Percentiles rank a stretch among this genome's conserved stretches.
Evolutionary conservation across 1,140 invertebrate species (phyloP).

Genomic region (Gryon sp.): DNA sequence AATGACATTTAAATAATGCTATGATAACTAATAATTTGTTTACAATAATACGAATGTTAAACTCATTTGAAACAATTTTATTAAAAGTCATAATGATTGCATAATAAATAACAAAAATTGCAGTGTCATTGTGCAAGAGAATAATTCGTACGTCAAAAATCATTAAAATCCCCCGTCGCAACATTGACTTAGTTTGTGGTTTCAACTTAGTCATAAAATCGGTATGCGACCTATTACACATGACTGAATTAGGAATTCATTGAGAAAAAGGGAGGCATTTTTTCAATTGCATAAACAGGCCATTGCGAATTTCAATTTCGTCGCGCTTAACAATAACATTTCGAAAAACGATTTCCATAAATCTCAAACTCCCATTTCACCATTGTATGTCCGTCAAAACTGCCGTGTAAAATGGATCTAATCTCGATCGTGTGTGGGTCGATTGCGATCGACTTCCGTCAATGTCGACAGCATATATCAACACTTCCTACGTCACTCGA

Average conservation of each 20-base stretch:
- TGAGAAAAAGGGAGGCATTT: not conserved
- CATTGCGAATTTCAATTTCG: slow-evolving; percentile 3
- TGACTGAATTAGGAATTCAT: slow-evolving; percentile 52
- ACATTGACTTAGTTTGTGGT: slow-evolving; percentile 34
- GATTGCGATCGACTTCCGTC: slow-evolving; percentile 53
- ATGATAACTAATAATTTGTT: no score
- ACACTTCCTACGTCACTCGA: slow-evolving; percentile 37
- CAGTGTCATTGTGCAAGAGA: slow-evolving; percentile 16
- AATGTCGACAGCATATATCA: slow-evolving; percentile 39
- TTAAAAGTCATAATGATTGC: not conserved
- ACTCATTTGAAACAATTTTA: no score
- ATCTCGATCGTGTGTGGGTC: slow-evolving; percentile 23
- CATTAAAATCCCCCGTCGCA: slow-evolving; percentile 24
- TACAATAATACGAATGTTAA: no score
- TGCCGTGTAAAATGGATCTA: slow-evolving; percentile 9
- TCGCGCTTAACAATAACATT: not conserved
- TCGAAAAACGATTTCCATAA: slow-evolving; percentile 1
- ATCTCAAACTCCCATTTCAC: slow-evolving; percentile 24
- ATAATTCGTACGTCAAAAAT: slow-evolving; percentile 30
- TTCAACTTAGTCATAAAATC: slow-evolving; percentile 46
- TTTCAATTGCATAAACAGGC: slow-evolving; percentile 10
- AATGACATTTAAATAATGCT: no score
- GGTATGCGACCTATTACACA: slow-evolving; percentile 56
- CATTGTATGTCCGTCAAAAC: slow-evolving; percentile 11
- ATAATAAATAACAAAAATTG: not conserved